Conservation (phyloP, 2,888 invertebrate genomes). For the Nomada ferruginata region DNA sequence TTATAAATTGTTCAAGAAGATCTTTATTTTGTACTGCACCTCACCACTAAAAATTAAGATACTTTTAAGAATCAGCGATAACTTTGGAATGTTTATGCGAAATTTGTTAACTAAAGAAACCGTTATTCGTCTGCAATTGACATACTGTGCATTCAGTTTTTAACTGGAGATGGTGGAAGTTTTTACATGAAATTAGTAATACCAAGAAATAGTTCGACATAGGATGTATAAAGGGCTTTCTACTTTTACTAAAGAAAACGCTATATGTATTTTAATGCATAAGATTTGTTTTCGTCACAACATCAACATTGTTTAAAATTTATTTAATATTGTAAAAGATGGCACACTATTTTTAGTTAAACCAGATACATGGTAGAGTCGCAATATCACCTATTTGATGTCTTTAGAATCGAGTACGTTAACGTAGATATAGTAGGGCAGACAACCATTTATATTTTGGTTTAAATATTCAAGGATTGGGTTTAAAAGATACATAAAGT, state of each 20-base stretch:
- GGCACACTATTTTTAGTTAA: too few species aligned
- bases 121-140: conserved; percentile 25
- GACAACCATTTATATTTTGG: conserved; percentile 34
- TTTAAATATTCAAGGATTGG: conserved; percentile 29
- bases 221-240: too few species aligned
- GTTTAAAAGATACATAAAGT: conserved; percentile 20
- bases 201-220: too few species aligned
- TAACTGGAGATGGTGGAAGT: not conserved
- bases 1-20: conserved; percentile 20
- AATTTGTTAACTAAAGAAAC: conserved; percentile 5
- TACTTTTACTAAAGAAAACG: too few species aligned
- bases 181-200: too few species aligned
- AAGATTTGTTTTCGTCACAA: too few species aligned
- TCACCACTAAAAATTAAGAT: conserved; percentile 15
- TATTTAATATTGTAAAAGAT: too few species aligned
- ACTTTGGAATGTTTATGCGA: not conserved
- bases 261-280: too few species aligned
- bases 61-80: conserved; percentile 20
- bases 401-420: conserved; percentile 19
- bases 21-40: conserved; percentile 20
- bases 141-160: not conserved
- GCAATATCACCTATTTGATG: conserved; percentile 45
- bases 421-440: not conserved
- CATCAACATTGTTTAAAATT: too few species aligned
- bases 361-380: conserved; percentile 5